Percentiles rank a stretch among this genome's conserved stretches.
Conservation (phyloP, 2,888 invertebrate genomes). For the Hydroisotoma schaefferi region DNA sequence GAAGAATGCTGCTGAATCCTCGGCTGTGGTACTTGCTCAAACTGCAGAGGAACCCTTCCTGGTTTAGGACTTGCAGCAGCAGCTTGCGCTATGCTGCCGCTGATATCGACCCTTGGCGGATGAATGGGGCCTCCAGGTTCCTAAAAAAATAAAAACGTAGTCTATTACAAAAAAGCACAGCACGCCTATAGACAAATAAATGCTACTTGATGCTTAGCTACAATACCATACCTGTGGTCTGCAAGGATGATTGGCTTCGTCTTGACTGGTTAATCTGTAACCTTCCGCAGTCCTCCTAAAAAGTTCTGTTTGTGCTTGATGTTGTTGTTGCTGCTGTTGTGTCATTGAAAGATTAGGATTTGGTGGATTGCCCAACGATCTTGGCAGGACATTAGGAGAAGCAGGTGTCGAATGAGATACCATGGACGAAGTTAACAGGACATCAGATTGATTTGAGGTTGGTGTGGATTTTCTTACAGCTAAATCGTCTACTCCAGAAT, state of each 20-base stretch:
- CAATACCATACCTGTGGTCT: slow-evolving; percentile 6
- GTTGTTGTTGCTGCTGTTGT: slow-evolving; percentile 44
- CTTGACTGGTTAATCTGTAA: slow-evolving; percentile 21
- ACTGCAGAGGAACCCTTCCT: slow-evolving; percentile 40
- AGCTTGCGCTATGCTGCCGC: slow-evolving; percentile 38
- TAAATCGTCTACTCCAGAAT: slow-evolving; percentile 36
- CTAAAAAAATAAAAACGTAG: too few relatives aligned
- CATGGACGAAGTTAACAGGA: slow-evolving; percentile 50
- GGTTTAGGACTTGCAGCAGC: slow-evolving; percentile 47
- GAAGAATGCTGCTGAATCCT: slow-evolving; percentile 34
- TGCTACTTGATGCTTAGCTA: too few relatives aligned
- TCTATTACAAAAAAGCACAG: too few relatives aligned
- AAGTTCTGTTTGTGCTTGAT: slow-evolving; percentile 37
- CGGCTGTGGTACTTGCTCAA: slow-evolving; percentile 37
- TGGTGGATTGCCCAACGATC: slow-evolving; percentile 21
- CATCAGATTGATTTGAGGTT: slow-evolving; percentile 43
- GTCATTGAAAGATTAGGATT: slow-evolving; percentile 44
- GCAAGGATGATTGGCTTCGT: slow-evolving; percentile 24
- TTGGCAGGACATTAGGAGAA: slow-evolving; percentile 38
- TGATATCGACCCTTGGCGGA: slow-evolving; percentile 41
- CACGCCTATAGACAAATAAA: too few relatives aligned
- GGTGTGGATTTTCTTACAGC: slow-evolving; percentile 27
- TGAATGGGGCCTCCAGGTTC: slow-evolving; percentile 32
- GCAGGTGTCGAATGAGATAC: slow-evolving; percentile 15
- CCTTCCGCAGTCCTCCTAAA: slow-evolving; percentile 39